These are phyloP conservation scores for Thysanoteuthis rhombus DNA, from an alignment of 2,888 invertebrate species.

Conservation along the genomic window DNA sequence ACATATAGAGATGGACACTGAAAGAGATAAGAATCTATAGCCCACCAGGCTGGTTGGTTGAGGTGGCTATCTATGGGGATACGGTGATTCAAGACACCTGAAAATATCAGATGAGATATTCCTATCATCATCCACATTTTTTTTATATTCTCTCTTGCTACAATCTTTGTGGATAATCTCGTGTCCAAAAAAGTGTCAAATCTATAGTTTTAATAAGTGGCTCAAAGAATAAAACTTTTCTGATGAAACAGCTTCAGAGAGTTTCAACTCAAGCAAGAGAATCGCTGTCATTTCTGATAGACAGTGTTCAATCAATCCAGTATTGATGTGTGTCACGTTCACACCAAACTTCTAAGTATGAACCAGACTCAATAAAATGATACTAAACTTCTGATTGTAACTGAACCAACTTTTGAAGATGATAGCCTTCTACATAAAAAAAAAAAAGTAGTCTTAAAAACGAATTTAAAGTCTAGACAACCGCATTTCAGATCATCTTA, in stretches of 20 bases:
- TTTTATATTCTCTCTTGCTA: no score
- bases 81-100: no score
- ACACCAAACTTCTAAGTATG: background rate
- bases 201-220: no score
- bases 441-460: background rate
- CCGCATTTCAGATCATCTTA: background rate
- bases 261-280: background rate
- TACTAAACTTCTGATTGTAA: background rate
- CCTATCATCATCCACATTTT: no score
- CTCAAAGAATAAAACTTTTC: no score
- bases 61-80: no score
- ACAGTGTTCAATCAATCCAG: background rate
- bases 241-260: background rate
- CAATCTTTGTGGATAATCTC: no score
- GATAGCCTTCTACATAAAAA: background rate
- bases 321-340: background rate
- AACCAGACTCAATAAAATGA: background rate
- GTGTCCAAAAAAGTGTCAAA: no score
- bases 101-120: no score
- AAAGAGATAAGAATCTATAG: no score
- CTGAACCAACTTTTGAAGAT: background rate
- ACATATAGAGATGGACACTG: no score
- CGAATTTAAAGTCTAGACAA: background rate
- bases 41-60: no score
- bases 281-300: background rate